phyloP scores from a whole-genome alignment of 2,888 invertebrate species.

The Macaria liturata region DNA sequence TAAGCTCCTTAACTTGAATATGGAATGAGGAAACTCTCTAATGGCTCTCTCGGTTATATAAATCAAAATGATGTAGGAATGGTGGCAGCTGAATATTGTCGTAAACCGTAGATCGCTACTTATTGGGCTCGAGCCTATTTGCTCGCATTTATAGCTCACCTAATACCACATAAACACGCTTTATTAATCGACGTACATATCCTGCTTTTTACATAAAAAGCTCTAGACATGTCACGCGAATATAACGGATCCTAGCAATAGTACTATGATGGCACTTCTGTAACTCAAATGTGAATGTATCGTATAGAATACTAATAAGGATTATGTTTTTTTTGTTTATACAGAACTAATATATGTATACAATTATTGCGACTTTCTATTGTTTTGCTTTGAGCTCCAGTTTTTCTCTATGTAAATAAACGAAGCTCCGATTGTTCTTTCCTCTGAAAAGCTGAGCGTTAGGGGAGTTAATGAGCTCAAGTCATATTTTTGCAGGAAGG shows the following conservation, averaged over 20 bases:
- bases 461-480: conserved; percentile 22
- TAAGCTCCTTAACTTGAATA: conserved; percentile 37
- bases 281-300: too few relatives aligned
- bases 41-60: conserved; percentile 33
- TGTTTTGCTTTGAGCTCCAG: too few relatives aligned
- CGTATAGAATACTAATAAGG: too few relatives aligned
- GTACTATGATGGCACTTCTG: too few relatives aligned
- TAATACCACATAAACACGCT: conserved; percentile 1
- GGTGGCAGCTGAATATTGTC: conserved; percentile 12
- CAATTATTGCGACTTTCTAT: too few relatives aligned
- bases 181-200: conserved; percentile 4
- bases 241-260: neutral
- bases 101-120: conserved; percentile 5
- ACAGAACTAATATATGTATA: too few relatives aligned
- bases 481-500: conserved; percentile 20
- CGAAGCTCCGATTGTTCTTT: conserved; percentile 10
- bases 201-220: neutral
- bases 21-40: conserved; percentile 33
- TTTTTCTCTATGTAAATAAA: conserved; percentile 2
- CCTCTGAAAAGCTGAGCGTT: conserved; percentile 5
- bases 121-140: conserved; percentile 1
- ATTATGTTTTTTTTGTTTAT: too few relatives aligned
- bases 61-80: conserved; percentile 22
- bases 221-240: neutral
- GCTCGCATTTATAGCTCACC: neutral